phyloP scores from a whole-genome alignment of 2,888 invertebrate species.

The Hypomecis punctinalis region DNA sequence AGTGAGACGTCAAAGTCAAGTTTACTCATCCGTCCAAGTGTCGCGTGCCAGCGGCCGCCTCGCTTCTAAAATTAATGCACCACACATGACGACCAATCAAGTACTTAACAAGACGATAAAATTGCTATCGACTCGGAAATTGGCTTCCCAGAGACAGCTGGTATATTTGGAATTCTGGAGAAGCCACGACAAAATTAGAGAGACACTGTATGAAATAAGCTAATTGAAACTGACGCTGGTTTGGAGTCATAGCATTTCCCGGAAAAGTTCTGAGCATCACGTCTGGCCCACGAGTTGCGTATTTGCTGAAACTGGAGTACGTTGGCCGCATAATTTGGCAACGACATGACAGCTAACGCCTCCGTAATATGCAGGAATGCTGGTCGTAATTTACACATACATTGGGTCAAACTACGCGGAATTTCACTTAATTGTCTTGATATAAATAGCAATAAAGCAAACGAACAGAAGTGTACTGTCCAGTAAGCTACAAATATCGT shows the following conservation, averaged over 20 bases:
- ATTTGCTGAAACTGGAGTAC: conserved; percentile 9
- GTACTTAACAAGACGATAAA: conserved; percentile 31
- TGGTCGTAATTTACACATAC: background rate
- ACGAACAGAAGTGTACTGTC: background rate
- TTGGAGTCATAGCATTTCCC: background rate
- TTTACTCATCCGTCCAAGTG: conserved; percentile 17
- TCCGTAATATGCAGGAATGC: conserved; percentile 31
- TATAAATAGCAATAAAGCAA: conserved; percentile 1
- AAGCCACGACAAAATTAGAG: background rate
- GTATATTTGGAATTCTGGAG: conserved; percentile 3
- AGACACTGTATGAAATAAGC: background rate
- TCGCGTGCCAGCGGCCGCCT: conserved; percentile 20
- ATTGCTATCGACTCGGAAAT: conserved; percentile 22
- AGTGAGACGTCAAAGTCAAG: conserved; percentile 22
- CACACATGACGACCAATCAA: conserved; percentile 36
- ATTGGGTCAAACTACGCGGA: conserved; percentile 9
- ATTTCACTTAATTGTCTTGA: conserved; percentile 17
- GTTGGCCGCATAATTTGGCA: conserved; percentile 50
- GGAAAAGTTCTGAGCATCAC: conserved; percentile 3
- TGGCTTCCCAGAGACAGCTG: conserved; percentile 1
- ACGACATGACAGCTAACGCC: conserved; percentile 43
- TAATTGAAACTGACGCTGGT: conserved; percentile 2
- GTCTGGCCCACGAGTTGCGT: background rate
- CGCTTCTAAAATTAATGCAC: conserved; percentile 38
- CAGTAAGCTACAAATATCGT: no score